Percentiles rank a stretch among this genome's conserved stretches.
phyloP scores from a whole-genome alignment of 2,888 invertebrate genomes.

The Caenorhabditis angaria region DNA sequence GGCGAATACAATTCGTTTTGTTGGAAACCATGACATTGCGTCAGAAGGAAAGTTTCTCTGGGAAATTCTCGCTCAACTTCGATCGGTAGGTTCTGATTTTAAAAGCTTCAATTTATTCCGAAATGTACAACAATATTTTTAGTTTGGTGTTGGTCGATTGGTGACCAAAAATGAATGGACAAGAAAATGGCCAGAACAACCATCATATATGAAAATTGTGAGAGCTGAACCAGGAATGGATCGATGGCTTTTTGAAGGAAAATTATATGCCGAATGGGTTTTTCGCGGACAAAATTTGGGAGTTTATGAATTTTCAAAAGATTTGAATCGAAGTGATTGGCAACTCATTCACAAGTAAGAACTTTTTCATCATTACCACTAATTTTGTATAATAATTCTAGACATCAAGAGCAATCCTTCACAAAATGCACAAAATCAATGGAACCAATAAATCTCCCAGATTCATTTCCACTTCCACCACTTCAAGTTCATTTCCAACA shows the following conservation, averaged over 20 bases:
- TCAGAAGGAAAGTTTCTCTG: constrained; percentile 70
- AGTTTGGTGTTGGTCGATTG: constrained; percentile 70
- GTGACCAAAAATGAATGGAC: constrained; percentile 70
- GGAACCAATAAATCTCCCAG: constrained; percentile 55
- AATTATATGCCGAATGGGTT: constrained; percentile 68
- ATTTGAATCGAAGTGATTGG: constrained; percentile 71
- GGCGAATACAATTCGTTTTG: constrained; percentile 57
- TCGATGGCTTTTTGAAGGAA: constrained; percentile 65
- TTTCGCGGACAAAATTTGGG: constrained; percentile 67
- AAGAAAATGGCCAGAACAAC: constrained; percentile 70
- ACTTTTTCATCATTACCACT: too few relatives aligned
- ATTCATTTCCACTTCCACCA: constrained; percentile 66
- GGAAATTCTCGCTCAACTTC: constrained; percentile 70
- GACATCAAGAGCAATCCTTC: constrained; percentile 62
- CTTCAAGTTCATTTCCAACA: constrained; percentile 39
- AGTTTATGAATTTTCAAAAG: constrained; percentile 64
- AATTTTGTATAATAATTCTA: too few relatives aligned
- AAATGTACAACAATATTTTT: too few relatives aligned
- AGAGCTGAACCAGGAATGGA: constrained; percentile 69
- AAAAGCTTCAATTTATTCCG: neutral
- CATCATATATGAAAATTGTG: constrained; percentile 66
- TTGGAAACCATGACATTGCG: constrained; percentile 68
- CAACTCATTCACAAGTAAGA: constrained; percentile 63
- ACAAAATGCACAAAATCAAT: constrained; percentile 44
- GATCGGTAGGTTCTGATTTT: constrained; percentile 25